phyloP scores from a whole-genome alignment of 2,888 invertebrate genomes.

The Xanthorhoe designata region DNA sequence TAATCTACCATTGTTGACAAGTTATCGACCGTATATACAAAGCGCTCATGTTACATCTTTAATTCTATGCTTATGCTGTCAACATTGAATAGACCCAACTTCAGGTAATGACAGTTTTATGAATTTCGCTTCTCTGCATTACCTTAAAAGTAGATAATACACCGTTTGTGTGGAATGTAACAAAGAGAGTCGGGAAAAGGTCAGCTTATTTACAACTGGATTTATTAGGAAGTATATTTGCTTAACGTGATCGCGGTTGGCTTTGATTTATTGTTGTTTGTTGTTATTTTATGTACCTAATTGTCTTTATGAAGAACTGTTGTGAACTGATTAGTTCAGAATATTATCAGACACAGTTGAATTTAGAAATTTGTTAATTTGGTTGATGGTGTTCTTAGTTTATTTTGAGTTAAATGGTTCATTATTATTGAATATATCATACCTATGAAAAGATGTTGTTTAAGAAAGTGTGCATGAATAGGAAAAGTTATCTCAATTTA shows the following conservation, averaged over 20 bases:
- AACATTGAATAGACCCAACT: background rate
- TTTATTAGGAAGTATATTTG: conserved; percentile 38
- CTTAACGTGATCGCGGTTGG: conserved; percentile 32
- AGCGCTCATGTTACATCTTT: background rate
- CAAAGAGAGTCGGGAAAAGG: conserved; percentile 43
- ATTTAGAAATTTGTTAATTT: background rate
- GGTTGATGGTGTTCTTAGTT: background rate
- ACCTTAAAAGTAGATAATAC: conserved; percentile 4
- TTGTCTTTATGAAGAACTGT: conserved; percentile 13
- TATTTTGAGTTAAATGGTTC: too few species aligned
- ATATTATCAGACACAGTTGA: background rate
- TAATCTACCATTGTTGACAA: background rate
- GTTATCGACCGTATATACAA: background rate
- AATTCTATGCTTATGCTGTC: background rate
- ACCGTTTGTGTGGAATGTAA: conserved; percentile 37
- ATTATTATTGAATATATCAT: too few species aligned
- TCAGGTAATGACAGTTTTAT: background rate
- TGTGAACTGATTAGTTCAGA: background rate
- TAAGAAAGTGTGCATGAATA: background rate
- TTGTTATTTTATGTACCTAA: conserved; percentile 24
- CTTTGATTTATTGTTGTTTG: conserved; percentile 32
- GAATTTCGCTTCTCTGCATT: background rate
- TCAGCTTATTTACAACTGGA: conserved; percentile 33
- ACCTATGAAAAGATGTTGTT: background rate
- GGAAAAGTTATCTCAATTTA: background rate